phyloP scores from a whole-genome alignment of 2,888 invertebrate genomes.

The Aelia acuminata region DNA sequence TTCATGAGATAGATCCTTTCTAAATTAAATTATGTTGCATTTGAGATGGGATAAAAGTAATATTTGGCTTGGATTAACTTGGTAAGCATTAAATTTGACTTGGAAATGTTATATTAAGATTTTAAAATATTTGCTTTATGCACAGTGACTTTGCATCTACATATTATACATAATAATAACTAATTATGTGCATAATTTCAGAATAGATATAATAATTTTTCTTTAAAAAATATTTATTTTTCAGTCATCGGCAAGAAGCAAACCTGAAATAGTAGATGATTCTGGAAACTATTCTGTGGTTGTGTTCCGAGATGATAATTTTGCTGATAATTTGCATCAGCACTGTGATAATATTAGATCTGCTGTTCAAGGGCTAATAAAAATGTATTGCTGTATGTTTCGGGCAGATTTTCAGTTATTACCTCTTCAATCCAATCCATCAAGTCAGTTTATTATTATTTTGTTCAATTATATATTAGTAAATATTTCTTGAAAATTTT shows the following conservation, averaged over 20 bases:
- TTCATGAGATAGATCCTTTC: too few species aligned
- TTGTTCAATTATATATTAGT: neutral
- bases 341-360: slow-evolving; percentile 83
- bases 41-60: too few species aligned
- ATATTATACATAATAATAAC: neutral
- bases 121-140: too few species aligned
- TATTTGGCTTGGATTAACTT: too few species aligned
- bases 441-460: slow-evolving; percentile 43
- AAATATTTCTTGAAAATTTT: too few species aligned
- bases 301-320: slow-evolving; percentile 71
- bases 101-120: too few species aligned
- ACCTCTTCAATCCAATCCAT: slow-evolving; percentile 68
- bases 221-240: slow-evolving; percentile 47
- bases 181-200: neutral
- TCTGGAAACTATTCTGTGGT: slow-evolving; percentile 81
- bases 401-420: slow-evolving; percentile 85
- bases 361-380: slow-evolving; percentile 85
- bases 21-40: too few species aligned
- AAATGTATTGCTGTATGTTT: slow-evolving; percentile 88
- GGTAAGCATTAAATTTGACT: too few species aligned
- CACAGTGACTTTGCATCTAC: too few species aligned
- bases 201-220: neutral
- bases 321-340: slow-evolving; percentile 73
- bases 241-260: slow-evolving; percentile 68
- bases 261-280: slow-evolving; percentile 77